Conservation (phyloP, 2,113 vertebrate genomes). For the Collichthys lucidus region DNA sequence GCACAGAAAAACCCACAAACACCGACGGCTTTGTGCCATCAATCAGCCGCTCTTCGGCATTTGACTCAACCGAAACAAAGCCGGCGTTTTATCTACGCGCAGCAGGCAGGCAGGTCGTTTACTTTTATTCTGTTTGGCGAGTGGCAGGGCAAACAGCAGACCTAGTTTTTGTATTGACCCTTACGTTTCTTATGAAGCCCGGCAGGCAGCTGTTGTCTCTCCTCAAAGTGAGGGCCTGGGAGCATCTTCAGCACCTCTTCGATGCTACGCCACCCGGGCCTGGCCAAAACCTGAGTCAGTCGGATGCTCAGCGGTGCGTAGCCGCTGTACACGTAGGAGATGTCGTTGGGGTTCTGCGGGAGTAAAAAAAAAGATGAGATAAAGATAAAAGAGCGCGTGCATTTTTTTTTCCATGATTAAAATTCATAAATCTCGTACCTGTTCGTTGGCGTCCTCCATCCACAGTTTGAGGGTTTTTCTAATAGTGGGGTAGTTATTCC, state of each 20-base stretch:
- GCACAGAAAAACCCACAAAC: conserved; percentile 33
- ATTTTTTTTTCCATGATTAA: neutral
- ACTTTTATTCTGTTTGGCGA: conserved; percentile 15
- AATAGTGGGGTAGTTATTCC: conserved; percentile 97
- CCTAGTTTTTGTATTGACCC: conserved; percentile 6
- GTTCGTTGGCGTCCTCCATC: conserved; percentile 99
- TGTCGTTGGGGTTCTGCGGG: conserved; percentile 94
- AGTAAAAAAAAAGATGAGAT: neutral
- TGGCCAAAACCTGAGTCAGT: conserved; percentile 92
- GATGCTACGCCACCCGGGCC: conserved; percentile 97
- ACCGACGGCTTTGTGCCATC: conserved; percentile 51
- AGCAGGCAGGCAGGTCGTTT: conserved; percentile 47
- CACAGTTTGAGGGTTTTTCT: conserved; percentile 96
- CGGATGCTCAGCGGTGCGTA: conserved; percentile 95
- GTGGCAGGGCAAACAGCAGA: conserved; percentile 31
- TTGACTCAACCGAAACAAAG: conserved; percentile 58
- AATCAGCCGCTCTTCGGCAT: conserved; percentile 58
- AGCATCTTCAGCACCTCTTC: conserved; percentile 98
- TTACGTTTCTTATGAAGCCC: conserved; percentile 88
- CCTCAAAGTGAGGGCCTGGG: conserved; percentile 97
- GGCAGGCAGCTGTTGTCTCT: conserved; percentile 93
- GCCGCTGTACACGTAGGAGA: conserved; percentile 97
- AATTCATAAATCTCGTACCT: conserved; percentile 77
- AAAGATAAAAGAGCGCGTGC: neutral
- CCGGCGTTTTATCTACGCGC: conserved; percentile 71